Percentiles rank a stretch among this genome's conserved stretches.
Conservation (phyloP, 2,888 invertebrate species). For the Lingula anatina region DNA sequence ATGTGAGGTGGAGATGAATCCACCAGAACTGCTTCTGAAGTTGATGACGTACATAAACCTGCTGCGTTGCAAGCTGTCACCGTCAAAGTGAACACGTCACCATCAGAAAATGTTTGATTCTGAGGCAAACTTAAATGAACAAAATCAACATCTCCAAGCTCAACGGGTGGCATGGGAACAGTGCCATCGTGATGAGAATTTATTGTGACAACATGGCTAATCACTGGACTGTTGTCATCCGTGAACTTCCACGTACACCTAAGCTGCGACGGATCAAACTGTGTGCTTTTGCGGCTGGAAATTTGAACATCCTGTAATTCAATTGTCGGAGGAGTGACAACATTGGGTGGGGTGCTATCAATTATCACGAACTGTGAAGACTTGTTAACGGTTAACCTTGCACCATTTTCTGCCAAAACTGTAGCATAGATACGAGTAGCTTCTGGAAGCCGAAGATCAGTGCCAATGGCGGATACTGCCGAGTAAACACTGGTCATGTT, state of each 20-base stretch:
- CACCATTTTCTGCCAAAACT: too few relatives aligned
- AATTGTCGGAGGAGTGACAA: too few relatives aligned
- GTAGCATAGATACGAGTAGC: too few relatives aligned
- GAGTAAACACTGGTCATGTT: too few relatives aligned
- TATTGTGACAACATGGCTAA: not conserved
- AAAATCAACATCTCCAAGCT: not conserved
- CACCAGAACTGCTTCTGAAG: conserved; percentile 1
- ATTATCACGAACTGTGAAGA: too few relatives aligned
- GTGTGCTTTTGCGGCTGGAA: not conserved
- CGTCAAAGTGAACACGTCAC: not conserved
- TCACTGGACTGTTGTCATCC: not conserved
- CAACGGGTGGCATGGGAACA: not conserved
- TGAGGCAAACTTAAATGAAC: not conserved
- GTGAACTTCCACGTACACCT: not conserved
- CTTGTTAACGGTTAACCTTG: too few relatives aligned
- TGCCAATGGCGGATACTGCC: too few relatives aligned
- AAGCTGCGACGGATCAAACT: not conserved
- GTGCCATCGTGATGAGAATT: not conserved
- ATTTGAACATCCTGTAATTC: too few relatives aligned
- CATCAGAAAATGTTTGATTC: not conserved
- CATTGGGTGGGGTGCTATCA: too few relatives aligned
- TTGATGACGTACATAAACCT: conserved; percentile 4
- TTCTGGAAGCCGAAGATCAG: too few relatives aligned
- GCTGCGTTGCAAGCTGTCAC: conserved; percentile 6
- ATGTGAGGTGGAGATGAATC: conserved; percentile 7